Conservation (phyloP, 2,113 vertebrate genomes). For the Jaculus jaculus region DNA sequence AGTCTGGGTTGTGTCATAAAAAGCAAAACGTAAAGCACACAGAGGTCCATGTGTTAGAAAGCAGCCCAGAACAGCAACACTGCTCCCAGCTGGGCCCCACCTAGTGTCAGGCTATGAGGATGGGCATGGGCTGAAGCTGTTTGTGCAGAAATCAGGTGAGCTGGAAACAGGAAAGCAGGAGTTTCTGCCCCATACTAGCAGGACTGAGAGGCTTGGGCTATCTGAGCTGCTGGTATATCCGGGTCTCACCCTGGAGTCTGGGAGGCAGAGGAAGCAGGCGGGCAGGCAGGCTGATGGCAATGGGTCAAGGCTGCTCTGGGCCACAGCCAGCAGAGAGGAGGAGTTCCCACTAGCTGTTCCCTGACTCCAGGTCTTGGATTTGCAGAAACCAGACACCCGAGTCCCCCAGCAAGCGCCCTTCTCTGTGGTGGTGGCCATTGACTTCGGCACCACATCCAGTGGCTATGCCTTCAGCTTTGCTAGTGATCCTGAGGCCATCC, state of each 20-base stretch:
- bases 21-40: not conserved
- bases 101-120: not conserved
- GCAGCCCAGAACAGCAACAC: not conserved
- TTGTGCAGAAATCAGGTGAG: not conserved
- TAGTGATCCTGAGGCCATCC: constrained; percentile 94
- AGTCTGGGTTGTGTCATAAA: constrained; percentile 32
- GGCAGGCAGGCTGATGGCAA: not conserved
- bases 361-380: not conserved
- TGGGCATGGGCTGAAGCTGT: not conserved
- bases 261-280: not conserved
- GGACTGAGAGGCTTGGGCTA: not conserved
- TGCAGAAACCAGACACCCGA: constrained; percentile 88
- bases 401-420: constrained; percentile 84
- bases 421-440: constrained; percentile 94
- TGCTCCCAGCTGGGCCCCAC: constrained; percentile 34
- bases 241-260: constrained; percentile 4
- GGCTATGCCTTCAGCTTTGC: constrained; percentile 97
- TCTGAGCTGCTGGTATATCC: not conserved
- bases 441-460: constrained; percentile 96
- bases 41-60: not conserved
- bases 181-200: not conserved
- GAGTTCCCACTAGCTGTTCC: not conserved
- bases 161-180: not conserved
- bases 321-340: not conserved
- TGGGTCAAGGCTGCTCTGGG: not conserved